A percentile compares a stretch with the other conserved stretches of the same genome.
Conservation (phyloP, 2,888 invertebrate genomes). For the Papilio demoleus region DNA sequence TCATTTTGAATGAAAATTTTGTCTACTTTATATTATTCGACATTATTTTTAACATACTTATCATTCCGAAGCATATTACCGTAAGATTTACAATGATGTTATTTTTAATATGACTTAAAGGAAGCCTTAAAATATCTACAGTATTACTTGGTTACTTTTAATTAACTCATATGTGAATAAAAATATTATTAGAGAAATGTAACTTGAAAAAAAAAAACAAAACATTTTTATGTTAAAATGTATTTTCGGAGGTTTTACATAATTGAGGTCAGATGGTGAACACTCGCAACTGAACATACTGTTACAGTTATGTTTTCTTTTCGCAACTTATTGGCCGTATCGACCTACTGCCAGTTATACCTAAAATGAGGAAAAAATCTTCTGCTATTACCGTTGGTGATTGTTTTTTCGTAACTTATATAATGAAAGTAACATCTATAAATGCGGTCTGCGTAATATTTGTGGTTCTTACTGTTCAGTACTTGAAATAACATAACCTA, state of each 20-base stretch:
- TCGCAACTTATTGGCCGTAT: conserved; percentile 41
- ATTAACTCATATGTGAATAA: no score
- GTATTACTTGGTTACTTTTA: no score
- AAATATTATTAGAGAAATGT: no score
- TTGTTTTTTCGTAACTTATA: conserved; percentile 23
- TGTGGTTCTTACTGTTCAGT: neutral
- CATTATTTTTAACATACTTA: no score
- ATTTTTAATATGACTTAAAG: no score
- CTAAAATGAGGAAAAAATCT: conserved; percentile 29
- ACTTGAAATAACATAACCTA: no score
- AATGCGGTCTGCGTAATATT: neutral
- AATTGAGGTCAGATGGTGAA: conserved; percentile 33
- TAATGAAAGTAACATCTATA: neutral
- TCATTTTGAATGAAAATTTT: no score
- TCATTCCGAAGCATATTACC: no score
- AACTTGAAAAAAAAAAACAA: neutral
- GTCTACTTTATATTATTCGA: no score
- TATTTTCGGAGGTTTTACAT: conserved; percentile 21
- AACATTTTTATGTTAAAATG: neutral
- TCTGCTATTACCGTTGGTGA: conserved; percentile 15
- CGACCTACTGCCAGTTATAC: conserved; percentile 33
- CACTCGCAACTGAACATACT: conserved; percentile 40
- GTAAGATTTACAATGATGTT: no score
- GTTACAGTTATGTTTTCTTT: conserved; percentile 42
- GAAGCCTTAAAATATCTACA: no score